These are phyloP conservation scores for Nasonia oneida DNA, from an alignment of 2,888 invertebrate species.

Conservation along the genomic window DNA sequence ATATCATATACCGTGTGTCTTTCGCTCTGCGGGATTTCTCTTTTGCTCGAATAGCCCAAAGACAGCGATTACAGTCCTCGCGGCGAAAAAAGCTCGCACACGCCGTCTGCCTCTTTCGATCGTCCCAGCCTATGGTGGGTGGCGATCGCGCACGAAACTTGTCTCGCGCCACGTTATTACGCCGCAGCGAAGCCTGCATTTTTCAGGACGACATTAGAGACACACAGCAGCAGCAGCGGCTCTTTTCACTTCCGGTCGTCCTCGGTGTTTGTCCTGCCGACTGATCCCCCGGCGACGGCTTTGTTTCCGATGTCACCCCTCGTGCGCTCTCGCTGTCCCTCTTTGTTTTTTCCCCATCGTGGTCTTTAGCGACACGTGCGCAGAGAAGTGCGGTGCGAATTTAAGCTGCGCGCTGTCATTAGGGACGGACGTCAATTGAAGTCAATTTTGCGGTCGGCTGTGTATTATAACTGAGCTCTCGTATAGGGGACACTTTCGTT, in stretches of 20 bases:
- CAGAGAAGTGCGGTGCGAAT: background rate
- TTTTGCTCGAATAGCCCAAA: too few species aligned
- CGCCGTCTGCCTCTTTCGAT: background rate
- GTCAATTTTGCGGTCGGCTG: constrained; percentile 10
- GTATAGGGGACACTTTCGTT: background rate
- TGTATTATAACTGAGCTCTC: background rate
- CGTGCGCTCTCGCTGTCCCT: background rate
- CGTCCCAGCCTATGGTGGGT: background rate
- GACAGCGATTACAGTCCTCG: too few species aligned
- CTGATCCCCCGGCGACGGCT: constrained; percentile 4
- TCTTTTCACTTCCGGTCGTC: constrained; percentile 8
- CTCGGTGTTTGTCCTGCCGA: background rate
- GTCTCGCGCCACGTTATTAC: constrained; percentile 28
- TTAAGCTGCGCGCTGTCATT: background rate
- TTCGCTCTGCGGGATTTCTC: background rate
- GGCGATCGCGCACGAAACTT: background rate
- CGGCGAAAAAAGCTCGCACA: too few species aligned
- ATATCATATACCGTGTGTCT: background rate
- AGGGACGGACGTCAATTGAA: background rate
- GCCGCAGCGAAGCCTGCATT: constrained; percentile 4
- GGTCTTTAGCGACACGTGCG: constrained; percentile 11
- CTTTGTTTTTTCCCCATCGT: background rate
- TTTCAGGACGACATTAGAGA: constrained; percentile 23
- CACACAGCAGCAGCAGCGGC: background rate
- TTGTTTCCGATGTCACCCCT: constrained; percentile 2